phyloP scores from a whole-genome alignment of 30 jellyfish, hydroid and myxozoan genomes.

The Turritopsis dohrnii region DNA sequence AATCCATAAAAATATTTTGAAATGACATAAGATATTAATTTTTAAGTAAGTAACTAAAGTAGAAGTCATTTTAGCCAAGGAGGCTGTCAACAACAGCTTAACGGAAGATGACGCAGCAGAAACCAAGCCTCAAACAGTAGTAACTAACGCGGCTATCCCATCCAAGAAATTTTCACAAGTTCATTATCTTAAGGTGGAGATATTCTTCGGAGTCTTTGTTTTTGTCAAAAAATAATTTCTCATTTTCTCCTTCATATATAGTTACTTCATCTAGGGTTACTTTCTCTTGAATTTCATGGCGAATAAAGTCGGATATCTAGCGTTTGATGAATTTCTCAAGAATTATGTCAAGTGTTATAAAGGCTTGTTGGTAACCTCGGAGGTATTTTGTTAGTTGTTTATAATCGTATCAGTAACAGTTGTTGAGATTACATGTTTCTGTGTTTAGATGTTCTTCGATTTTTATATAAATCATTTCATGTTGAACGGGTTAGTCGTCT shows the following conservation, averaged over 20 bases:
- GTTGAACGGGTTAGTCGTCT: slow-evolving; percentile 7
- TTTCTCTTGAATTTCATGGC: slow-evolving; percentile 49
- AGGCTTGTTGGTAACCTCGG: slow-evolving; percentile 66
- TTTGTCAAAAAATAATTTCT: background rate
- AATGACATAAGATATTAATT: no score
- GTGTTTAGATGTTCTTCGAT: slow-evolving; percentile 21
- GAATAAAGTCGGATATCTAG: slow-evolving; percentile 34
- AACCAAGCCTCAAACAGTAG: slow-evolving; percentile 38
- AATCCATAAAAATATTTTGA: no score
- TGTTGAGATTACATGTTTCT: background rate
- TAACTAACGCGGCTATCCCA: slow-evolving; percentile 39
- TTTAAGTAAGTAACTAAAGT: no score
- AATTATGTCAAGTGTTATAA: slow-evolving; percentile 36
- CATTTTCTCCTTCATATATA: background rate
- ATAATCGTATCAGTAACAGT: no score
- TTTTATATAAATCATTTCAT: background rate
- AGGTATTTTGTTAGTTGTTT: slow-evolving; percentile 29
- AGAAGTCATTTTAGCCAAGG: slow-evolving; percentile 57
- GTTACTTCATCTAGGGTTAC: slow-evolving; percentile 34
- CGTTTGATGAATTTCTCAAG: slow-evolving; percentile 45
- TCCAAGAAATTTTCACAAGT: slow-evolving; percentile 73
- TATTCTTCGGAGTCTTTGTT: background rate
- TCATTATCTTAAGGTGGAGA: slow-evolving; percentile 57
- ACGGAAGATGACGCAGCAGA: slow-evolving; percentile 20
- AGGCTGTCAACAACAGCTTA: slow-evolving; percentile 47